These are phyloP conservation scores for Ammospiza nelsoni DNA, from an alignment of 2,113 vertebrate genomes.

Conservation along the genomic window DNA sequence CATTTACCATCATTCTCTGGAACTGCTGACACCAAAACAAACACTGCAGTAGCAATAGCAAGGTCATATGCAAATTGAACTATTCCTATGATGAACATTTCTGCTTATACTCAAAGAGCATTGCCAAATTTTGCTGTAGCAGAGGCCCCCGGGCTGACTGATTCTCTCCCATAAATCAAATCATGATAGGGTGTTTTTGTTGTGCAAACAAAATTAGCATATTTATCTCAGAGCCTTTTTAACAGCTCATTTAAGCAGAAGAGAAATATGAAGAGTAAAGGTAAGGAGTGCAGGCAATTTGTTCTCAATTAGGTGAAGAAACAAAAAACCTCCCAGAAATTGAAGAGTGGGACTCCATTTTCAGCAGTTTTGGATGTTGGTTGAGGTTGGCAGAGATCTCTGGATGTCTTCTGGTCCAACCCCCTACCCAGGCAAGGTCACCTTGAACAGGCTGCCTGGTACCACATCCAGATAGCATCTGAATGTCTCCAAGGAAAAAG, in stretches of 20 bases:
- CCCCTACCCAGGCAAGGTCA: not conserved
- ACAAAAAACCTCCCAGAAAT: not conserved
- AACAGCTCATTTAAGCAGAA: not conserved
- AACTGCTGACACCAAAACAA: not conserved
- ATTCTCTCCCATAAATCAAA: not conserved
- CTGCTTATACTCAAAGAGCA: not conserved
- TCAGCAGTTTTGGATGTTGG: not conserved
- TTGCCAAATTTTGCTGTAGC: not conserved
- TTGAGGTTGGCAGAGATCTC: not conserved
- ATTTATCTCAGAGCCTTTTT: not conserved
- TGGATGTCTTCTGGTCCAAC: not conserved
- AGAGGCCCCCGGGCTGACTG: not conserved
- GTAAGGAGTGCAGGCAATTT: not conserved
- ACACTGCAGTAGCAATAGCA: not conserved
- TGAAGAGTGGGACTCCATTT: not conserved
- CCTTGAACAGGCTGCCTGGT: not conserved
- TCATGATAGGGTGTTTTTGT: not conserved
- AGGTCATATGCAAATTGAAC: constrained; percentile 29
- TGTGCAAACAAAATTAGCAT: constrained; percentile 1
- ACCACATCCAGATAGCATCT: accelerated
- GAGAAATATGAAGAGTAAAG: not conserved
- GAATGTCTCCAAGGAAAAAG: not conserved
- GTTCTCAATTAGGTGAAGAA: not conserved
- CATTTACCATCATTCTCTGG: not conserved
- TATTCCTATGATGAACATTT: not conserved